Base-by-base conservation (phyloP, 2,888 invertebrate species). In the Hybos culiciformis region DNA sequence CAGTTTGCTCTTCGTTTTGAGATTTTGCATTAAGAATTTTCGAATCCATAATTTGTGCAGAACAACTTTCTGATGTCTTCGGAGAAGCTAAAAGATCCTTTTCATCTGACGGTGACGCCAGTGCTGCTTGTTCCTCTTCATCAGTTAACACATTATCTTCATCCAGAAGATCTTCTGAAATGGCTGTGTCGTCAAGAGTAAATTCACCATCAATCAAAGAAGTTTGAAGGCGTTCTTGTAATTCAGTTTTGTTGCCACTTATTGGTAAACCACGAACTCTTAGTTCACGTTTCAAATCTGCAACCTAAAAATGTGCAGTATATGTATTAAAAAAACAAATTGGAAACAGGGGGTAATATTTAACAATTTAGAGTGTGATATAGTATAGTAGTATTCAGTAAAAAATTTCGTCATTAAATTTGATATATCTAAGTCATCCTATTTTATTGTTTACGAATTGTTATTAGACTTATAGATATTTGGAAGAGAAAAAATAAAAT, bases 231-330 rank as follows among this genome's bases (percentile, higher is more conserved):
- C 90, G 73, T 50, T 84, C 79, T 33, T 83, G 70, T 41, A 91
- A 69, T 56, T 90, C 88, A 34, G 71, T 79, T 71, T 90, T 91
- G 60, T 87, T 86, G 5, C 91, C 91, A 39, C 75, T 67, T 8
- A 76, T 71, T 12, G 78, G 67, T 19, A 90, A 68, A 18, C 84
- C 85, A 56, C 86, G 76, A 48, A 77, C 67, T 64, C 88, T 90
- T 42, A 91, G 64, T 61, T 87, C 86, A 54, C 78, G 78, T 56
- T 83, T 84, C 53, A 91, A 69, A 62, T 91, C 90, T 12, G 85
- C 80, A 26, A 91, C 88, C 79, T 90, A 40, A 15, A 46, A 46
- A 37, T 18, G 20, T 3, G 33, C 32, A 23, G 15, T 36, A 33
- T 29, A 15, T 15, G n/a, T 42, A 18, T 29, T 29, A n/a, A 12